A percentile compares a stretch with the other conserved stretches of the same genome.
These are phyloP conservation scores for Anagrus nilaparvatae DNA, from an alignment of 1,140 invertebrate species.

Conservation along the genomic window DNA sequence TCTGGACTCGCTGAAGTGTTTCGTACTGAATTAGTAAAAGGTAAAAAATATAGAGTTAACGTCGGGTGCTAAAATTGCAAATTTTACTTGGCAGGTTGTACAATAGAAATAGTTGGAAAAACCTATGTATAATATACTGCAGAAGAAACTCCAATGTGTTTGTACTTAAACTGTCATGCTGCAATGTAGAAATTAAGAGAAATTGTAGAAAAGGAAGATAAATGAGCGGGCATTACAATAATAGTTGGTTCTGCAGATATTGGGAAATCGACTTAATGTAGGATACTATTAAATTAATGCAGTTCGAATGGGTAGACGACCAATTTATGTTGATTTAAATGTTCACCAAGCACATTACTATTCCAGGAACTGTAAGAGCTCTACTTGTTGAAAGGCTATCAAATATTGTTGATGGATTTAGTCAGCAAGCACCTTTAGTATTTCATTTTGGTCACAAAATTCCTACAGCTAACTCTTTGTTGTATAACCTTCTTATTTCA, in stretches of 20 bases:
- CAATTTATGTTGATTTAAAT: conserved; percentile 92
- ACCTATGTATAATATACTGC: conserved; percentile 88
- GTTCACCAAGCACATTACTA: conserved; percentile 89
- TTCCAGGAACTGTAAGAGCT: conserved; percentile 85
- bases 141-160: conserved; percentile 91
- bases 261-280: conserved; percentile 87
- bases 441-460: conserved; percentile 88
- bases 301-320: conserved; percentile 69
- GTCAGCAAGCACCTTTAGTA: conserved; percentile 78
- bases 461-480: conserved; percentile 65
- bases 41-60: conserved; percentile 85
- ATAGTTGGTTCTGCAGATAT: conserved; percentile 91
- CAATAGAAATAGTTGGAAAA: conserved; percentile 69
- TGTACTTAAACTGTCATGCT: conserved; percentile 91
- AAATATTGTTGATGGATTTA: conserved; percentile 85
- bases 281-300: conserved; percentile 89
- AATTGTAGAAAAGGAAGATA: conserved; percentile 62
- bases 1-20: conserved; percentile 89
- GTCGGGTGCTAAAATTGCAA: conserved; percentile 84
- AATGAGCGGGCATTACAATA: conserved; percentile 73
- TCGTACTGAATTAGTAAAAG: conserved; percentile 90
- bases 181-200: conserved; percentile 81
- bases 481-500: conserved; percentile 79
- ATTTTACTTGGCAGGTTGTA: conserved; percentile 95
- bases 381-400: conserved; percentile 82